Evolutionary conservation across 2,113 vertebrate genomes (phyloP).

Genomic region (Melanostigma gelatinosum): DNA sequence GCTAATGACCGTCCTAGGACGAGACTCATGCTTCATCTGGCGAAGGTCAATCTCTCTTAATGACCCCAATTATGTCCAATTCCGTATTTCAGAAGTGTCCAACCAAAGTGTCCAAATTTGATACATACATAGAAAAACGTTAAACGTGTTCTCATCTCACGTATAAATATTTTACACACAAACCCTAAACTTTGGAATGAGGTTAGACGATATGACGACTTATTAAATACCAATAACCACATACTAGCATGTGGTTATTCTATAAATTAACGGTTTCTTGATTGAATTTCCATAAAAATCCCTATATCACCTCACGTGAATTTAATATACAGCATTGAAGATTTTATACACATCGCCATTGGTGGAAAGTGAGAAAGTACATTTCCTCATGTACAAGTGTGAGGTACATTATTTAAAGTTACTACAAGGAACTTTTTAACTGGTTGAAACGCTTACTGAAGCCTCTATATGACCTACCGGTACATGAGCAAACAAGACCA

Average conservation of each 20-base stretch:
- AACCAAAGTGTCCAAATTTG: background rate
- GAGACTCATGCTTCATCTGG: background rate
- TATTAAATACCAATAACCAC: background rate
- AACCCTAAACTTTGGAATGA: background rate
- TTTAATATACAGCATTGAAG: background rate
- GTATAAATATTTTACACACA: background rate
- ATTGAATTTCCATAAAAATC: background rate
- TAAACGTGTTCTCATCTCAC: background rate
- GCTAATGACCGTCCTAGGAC: constrained; percentile 26
- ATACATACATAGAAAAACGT: background rate
- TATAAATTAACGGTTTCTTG: background rate
- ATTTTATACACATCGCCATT: background rate
- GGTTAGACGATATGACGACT: background rate
- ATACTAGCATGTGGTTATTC: background rate
- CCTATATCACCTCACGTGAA: background rate
- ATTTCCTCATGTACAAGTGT: background rate
- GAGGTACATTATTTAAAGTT: background rate
- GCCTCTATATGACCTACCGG: no score
- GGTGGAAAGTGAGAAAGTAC: background rate
- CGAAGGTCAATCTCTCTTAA: constrained; percentile 24
- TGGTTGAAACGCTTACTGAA: no score
- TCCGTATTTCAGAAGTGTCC: background rate
- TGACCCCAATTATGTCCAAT: no score
- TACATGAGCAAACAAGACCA: no score
- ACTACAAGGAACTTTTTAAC: background rate